These are phyloP conservation scores for Cinclus cinclus DNA, from an alignment of 2,113 vertebrate genomes.

Conservation along the genomic window DNA sequence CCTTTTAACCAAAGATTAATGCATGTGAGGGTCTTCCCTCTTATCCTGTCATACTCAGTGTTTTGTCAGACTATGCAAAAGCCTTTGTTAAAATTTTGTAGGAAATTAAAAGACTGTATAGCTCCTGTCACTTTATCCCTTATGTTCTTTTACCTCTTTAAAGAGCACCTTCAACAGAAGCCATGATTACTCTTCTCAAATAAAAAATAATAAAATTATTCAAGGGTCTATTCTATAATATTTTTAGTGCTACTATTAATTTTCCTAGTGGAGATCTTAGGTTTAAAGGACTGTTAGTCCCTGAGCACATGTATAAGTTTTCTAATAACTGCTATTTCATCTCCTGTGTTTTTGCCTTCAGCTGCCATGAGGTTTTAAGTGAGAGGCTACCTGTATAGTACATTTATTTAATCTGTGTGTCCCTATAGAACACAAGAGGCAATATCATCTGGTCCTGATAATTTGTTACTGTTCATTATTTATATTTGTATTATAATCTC, in stretches of 20 bases:
- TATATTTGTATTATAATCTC: neutral
- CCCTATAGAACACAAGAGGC: neutral
- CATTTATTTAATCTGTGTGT: neutral
- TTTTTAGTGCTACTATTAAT: neutral
- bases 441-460: neutral
- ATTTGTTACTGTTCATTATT: neutral
- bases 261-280: neutral
- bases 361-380: neutral
- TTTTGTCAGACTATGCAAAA: neutral
- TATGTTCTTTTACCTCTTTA: neutral
- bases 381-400: neutral
- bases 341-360: neutral
- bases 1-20: neutral
- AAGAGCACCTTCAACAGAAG: neutral
- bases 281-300: neutral
- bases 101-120: neutral
- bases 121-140: neutral
- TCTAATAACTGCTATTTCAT: neutral
- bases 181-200: neutral
- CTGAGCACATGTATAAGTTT: neutral
- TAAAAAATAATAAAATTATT: neutral
- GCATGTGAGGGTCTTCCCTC: neutral
- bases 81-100: neutral
- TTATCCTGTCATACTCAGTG: neutral
- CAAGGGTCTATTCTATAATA: neutral